These are phyloP conservation scores for Chaenocephalus aceratus DNA, from an alignment of 2,113 vertebrate genomes.

Conservation along the genomic window DNA sequence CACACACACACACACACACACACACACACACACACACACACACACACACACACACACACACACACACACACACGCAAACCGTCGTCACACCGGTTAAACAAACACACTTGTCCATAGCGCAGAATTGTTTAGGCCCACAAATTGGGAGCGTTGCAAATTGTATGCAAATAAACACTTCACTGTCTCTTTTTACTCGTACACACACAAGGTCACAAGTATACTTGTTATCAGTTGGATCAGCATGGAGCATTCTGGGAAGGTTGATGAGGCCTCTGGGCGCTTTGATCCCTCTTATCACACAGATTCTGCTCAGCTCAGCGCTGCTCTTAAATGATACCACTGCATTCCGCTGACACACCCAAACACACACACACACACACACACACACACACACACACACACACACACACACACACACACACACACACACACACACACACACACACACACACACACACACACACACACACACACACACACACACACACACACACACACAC, in stretches of 20 bases:
- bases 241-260: slow-evolving; percentile 52
- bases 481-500: slow-evolving; percentile 25
- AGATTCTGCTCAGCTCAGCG: slow-evolving; percentile 59
- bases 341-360: slow-evolving; percentile 57
- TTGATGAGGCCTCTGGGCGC: slow-evolving; percentile 56
- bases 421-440: slow-evolving; percentile 5
- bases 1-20: no score
- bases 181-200: not conserved
- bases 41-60: no score
- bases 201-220: not conserved
- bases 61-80: not conserved
- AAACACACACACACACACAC: slow-evolving; percentile 25
- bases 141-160: slow-evolving; percentile 10
- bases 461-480: slow-evolving; percentile 2
- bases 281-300: slow-evolving; percentile 67
- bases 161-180: slow-evolving; percentile 43
- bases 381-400: slow-evolving; percentile 26
- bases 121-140: slow-evolving; percentile 20
- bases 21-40: no score
- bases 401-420: slow-evolving; percentile 4
- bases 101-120: slow-evolving; percentile 5
- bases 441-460: no score
- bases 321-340: slow-evolving; percentile 28
- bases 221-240: slow-evolving; percentile 54
- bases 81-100: slow-evolving; percentile 26